These are phyloP conservation scores for Mythimna lalbum DNA, from an alignment of 2,888 invertebrate genomes.

Conservation along the genomic window DNA sequence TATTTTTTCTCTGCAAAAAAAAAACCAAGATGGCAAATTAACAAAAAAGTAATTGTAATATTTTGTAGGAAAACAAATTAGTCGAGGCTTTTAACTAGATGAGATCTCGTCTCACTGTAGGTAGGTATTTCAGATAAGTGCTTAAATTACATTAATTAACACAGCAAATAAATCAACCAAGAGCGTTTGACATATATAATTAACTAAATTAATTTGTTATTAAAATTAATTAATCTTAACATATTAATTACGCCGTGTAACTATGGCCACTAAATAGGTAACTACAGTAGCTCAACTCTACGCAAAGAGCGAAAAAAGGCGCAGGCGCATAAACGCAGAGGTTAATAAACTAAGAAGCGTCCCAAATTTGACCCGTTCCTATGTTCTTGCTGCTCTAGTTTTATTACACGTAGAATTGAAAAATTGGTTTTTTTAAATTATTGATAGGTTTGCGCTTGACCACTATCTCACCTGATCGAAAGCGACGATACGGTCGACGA, in stretches of 20 bases:
- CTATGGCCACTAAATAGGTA: not conserved
- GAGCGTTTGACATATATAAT: constrained; percentile 43
- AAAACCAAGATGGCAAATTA: not conserved
- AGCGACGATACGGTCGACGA: too few species aligned
- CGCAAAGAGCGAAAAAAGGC: not conserved
- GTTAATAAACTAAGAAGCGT: too few species aligned
- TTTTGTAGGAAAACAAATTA: not conserved
- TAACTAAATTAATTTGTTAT: constrained; percentile 52
- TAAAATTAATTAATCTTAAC: constrained; percentile 53
- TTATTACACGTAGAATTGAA: too few species aligned
- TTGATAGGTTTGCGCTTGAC: too few species aligned
- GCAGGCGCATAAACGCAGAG: too few species aligned
- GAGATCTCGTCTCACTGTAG: not conserved
- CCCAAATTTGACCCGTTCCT: too few species aligned
- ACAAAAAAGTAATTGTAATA: not conserved
- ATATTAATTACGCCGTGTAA: constrained; percentile 24
- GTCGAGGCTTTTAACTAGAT: not conserved
- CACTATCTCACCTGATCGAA: too few species aligned
- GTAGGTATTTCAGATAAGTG: constrained; percentile 4
- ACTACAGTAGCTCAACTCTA: not conserved
- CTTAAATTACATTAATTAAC: constrained; percentile 32
- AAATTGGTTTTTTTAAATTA: too few species aligned
- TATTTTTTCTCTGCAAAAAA: too few species aligned
- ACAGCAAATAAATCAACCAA: constrained; percentile 38
- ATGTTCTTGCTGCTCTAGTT: too few species aligned